These are phyloP conservation scores for Lipophrys pholis DNA, from an alignment of 2,113 vertebrate species.

Conservation along the genomic window DNA sequence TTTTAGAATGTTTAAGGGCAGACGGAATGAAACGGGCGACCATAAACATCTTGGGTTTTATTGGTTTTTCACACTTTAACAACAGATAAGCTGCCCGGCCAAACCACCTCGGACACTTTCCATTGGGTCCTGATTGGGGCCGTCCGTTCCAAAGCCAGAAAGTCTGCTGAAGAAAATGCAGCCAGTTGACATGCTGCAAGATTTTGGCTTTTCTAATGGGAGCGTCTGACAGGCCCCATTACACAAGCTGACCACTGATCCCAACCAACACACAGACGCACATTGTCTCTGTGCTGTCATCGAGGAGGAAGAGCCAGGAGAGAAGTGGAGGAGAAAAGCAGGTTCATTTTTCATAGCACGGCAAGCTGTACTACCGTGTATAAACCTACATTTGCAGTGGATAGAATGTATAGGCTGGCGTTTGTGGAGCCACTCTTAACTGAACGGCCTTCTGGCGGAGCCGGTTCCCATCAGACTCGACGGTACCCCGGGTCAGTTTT, in stretches of 20 bases:
- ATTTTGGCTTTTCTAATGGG: constrained; percentile 33
- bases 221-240: constrained; percentile 45
- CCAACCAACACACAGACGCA: neutral
- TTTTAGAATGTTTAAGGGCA: constrained; percentile 20
- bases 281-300: constrained; percentile 14
- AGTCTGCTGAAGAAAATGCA: constrained; percentile 12
- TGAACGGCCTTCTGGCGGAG: too few relatives aligned
- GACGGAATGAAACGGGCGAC: constrained; percentile 18
- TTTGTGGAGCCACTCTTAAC: too few relatives aligned
- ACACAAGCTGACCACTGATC: constrained; percentile 30
- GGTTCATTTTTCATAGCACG: neutral
- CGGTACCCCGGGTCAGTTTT: too few relatives aligned
- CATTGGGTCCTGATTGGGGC: constrained; percentile 27
- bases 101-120: constrained; percentile 21
- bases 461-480: too few relatives aligned
- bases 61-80: constrained; percentile 21
- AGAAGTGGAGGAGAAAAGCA: neutral
- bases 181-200: constrained; percentile 35
- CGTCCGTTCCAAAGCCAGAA: constrained; percentile 15
- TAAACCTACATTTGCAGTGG: neutral
- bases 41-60: constrained; percentile 10
- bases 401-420: too few relatives aligned
- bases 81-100: constrained; percentile 1
- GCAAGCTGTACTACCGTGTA: neutral
- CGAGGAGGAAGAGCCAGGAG: neutral